Evolutionary conservation across 2,797 vertebrate species (phyloP), one percentile per base, ranked within the genome.

Genomic region (Etheostoma perlongum): DNA sequence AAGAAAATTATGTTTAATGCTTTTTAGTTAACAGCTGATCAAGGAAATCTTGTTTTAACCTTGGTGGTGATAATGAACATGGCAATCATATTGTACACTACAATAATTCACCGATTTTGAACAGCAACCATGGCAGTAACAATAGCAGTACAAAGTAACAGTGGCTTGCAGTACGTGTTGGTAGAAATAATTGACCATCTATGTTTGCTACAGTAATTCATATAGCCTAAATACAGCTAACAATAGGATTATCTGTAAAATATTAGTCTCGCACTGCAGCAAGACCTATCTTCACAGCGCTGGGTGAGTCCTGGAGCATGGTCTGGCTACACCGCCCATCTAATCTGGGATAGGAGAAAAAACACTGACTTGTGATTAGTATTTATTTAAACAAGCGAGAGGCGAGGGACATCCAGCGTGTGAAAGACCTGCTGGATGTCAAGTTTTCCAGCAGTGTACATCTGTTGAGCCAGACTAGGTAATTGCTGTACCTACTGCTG

Each of bases 21-120:
- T 69, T 52, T 40, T 54, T 27, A 66, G 25, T 11, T 23, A 46
- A 63, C 30, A 76, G 64, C 47, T 73, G 52, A 82, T 84, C 14
- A 83, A 76, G 52, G 23, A 51, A 62, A 47, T 46, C 6, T 9
- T 42, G 53, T 66, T 63, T 58, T 63, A 8, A 74, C 30, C 19
- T 30, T 16, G 55, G 3, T 27, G 36, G 61, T 44, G 42, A 40
- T 11, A 2, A 40, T 40, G 36, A 40, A 2, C 10, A 40, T 40
- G 36, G 10, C 10, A 2, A 40, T 40, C 10, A 11, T 40, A 40
- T 40, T 27, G 42, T 44, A 48, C 47, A 63, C 58, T 42, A 33
- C 15, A 46, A 73, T 49, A 62, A 74, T 46, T 40, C 49, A n/a
- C 2, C 13, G 33, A 18, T 47, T 63, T 33, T 25, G 4, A 5